Evolutionary conservation across 2,888 invertebrate genomes (phyloP).

Genomic region (Ctenicera cuprea): DNA sequence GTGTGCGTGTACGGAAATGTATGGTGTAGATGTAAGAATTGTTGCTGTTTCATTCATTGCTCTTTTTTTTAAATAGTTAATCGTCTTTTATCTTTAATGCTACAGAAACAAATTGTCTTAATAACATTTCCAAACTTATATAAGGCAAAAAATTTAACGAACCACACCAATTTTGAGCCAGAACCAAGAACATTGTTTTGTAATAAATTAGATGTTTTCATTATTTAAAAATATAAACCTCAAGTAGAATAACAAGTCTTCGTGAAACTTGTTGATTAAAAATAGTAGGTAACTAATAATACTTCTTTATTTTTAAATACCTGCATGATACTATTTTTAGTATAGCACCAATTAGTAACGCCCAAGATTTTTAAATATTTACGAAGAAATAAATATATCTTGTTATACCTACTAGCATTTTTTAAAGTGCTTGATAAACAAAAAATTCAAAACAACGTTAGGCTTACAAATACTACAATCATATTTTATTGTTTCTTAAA

Average conservation of each 20-base stretch:
- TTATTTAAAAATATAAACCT: conserved; percentile 1
- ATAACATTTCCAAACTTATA: too few relatives aligned
- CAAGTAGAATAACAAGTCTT: neutral
- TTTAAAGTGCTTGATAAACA: neutral
- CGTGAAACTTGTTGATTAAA: conserved; percentile 17
- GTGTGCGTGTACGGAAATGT: too few relatives aligned
- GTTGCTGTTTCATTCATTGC: too few relatives aligned
- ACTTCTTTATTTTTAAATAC: conserved; percentile 39
- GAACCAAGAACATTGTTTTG: too few relatives aligned
- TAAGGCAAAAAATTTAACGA: too few relatives aligned
- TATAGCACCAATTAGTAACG: conserved; percentile 25
- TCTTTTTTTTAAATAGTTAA: too few relatives aligned
- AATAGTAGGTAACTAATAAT: conserved; percentile 35
- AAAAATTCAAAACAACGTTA: neutral
- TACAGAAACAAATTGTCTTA: too few relatives aligned
- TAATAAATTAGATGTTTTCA: neutral
- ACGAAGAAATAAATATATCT: neutral
- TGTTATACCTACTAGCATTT: neutral
- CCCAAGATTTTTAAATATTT: conserved; percentile 7
- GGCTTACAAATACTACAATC: neutral
- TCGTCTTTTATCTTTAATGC: too few relatives aligned
- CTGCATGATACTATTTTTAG: conserved; percentile 37
- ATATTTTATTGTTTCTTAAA: neutral
- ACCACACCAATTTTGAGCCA: too few relatives aligned
- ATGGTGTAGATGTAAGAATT: too few relatives aligned